Evolutionary conservation across 2,888 invertebrate genomes (phyloP), one percentile per base, ranked within the genome.

Genomic region (Tuberolachnus salignus): DNA sequence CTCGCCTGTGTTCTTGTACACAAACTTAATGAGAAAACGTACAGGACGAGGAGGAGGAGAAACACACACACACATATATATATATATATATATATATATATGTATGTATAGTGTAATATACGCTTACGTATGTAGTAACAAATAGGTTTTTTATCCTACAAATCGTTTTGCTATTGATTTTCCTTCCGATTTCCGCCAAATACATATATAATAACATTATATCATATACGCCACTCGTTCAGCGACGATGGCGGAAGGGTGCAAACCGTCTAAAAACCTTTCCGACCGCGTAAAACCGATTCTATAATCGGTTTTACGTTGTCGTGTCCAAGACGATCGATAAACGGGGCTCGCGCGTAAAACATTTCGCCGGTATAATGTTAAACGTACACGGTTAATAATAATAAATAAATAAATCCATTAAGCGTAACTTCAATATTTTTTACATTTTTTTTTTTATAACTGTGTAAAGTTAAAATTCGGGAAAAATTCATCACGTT

Each of bases 91-190:
- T 6, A 34, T 34, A 34, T 34, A 34, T 34, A 34, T 6, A 34
- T 6, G 34, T 6, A 34, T n/a, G 34, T 34, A 34, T 34, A 34
- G 34, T 34, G 6, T 34, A 4, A 34, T 34, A 49, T 34, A 34
- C 51, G 14, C 13, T 19, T 44, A 8, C n/a, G 53, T 11, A 14
- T 70, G 42, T 64, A 63, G 42, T 74, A 74, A 74, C 73, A 64
- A 74, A 74, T 74, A 78, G 57, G 67, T 78, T 78, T 78, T 66
- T 78, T 78, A 69, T 78, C 67, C 59, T 59, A 78, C 78, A 78
- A 78, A 78, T 78, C 66, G 67, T 78, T 78, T 75, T 44, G 63
- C 63, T 64, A 75, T 75, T 78, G 78, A 78, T 78, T 78, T 78
- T 78, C 59, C 23, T 74, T 74, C 67, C 78, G 59, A 75, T 75